Evolutionary conservation across 2,888 invertebrate genomes (phyloP), one percentile per base, ranked within the genome.

Genomic region (Asteroscopus sphinx): DNA sequence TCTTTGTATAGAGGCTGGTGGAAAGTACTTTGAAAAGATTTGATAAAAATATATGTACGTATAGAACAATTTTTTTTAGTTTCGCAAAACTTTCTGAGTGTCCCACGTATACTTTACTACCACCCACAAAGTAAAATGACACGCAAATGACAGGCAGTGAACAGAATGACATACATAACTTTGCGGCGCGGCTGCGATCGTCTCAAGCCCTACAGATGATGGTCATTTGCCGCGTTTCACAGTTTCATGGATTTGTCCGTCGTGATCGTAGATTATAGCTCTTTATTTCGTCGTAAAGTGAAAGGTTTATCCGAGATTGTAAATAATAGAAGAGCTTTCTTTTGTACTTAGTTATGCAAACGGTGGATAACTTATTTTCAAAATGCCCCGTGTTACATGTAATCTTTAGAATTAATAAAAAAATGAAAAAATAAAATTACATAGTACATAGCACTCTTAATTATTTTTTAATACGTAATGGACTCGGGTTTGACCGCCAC

Each of bases 211-310:
- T 47, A n/a, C 17, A 63, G 75, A 85, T 86, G 78, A 85, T 80
- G 67, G 79, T 84, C 68, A 81, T 85, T 84, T 59, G 58, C 57
- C 64, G 65, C 68, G 73, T 82, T 83, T 79, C 80, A 80, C 80
- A 79, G 77, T 73, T 76, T 73, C 63, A 71, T 74, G 69, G 71
- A 61, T 72, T 67, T 55, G 66, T 53, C 42, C 61, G 64, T 42
- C 63, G 59, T 60, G 32, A 44, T 30, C 37, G 44, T 32, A 76
- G 70, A 73, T 76, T 73, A 74, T 72, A 67, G 67, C 68, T 71
- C 67, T 76, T 74, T 70, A 65, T 72, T 73, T 68, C 40, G 44
- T 53, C 28, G 59, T 55, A 65, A 70, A 76, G 80, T 81, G 81
- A 85, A 83, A 79, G 77, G 72, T 52, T 57, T 65, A 26, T 51